Evolutionary conservation across 1,140 invertebrate genomes (phyloP), one percentile per base, ranked within the genome.

Genomic region (Ruditapes philippinarum): DNA sequence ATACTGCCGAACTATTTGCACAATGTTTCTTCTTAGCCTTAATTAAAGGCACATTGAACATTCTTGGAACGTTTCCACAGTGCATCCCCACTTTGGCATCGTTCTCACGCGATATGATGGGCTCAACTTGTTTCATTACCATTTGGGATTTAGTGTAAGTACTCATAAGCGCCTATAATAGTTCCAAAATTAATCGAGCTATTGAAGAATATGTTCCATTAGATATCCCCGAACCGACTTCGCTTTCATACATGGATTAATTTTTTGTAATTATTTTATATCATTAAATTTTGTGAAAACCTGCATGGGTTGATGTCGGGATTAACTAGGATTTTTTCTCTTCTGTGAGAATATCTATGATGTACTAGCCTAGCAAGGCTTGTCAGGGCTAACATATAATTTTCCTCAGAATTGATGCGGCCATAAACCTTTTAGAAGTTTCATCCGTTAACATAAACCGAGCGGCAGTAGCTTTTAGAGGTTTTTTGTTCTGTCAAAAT

Each of bases 381-480:
- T 68, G 22, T 68, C 40, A 42, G 22, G 2, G n/a, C 4, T 57
- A 68, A 31, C 40, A 7, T 78, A 17, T 78, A 78, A 78, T 78
- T 78, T 78, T 51, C 45, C 1, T 51, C 74, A 25, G 45, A 78
- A 78, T 14, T 2, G 4, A 54, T 78, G 80, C 49, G 68, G 49
- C 60, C 65, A 68, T 68, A 82, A 82, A 68, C 60, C 62, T 68
- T 82, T 65, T 49, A 68, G 62, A 49, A 40, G 38, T 65, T 68
- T 82, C 80, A 68, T 82, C 62, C 45, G 19, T 36, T 28, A 31
- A 68, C 38, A 68, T 68, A 82, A 65, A 42, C 33, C 40, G 51
- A 33, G 28, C 45, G 80, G 51, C 49, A 68, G 40, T 33, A 31
- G 80, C 40, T 45, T n/a, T 42, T 49, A 49, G 62, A 28, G 22